Evolutionary conservation across 92 coral and sea anemone genomes (phyloP).

Genomic region (Pocillopora meandrina): DNA sequence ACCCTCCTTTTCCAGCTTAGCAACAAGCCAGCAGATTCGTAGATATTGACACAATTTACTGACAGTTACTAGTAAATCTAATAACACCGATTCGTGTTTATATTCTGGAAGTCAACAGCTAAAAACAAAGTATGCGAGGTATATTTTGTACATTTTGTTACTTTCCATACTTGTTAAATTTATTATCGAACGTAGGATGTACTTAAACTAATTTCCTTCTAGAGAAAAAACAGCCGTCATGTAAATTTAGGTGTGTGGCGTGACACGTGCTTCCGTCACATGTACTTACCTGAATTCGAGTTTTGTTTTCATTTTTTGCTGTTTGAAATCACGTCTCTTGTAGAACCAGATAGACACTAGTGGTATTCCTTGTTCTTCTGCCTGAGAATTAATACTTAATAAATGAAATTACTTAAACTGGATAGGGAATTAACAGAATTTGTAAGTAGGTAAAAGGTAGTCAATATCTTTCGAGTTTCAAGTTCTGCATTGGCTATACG

Average conservation of each 20-base stretch:
- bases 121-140: neutral
- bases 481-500: no score
- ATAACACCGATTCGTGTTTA: neutral
- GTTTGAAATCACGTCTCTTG: neutral
- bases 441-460: no score
- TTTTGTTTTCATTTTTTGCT: no score
- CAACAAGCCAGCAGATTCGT: neutral
- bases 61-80: neutral
- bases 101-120: neutral
- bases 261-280: neutral
- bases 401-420: no score
- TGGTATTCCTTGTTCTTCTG: no score
- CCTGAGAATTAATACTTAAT: no score
- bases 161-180: neutral
- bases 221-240: neutral
- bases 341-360: conserved; percentile 1
- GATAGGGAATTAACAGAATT: no score
- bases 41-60: neutral
- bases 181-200: neutral
- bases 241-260: neutral
- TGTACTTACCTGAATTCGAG: neutral
- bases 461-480: no score
- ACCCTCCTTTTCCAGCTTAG: no score
- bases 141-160: neutral
- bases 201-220: neutral